phyloP scores from a whole-genome alignment of 2,888 invertebrate species.

The Alviniconcha strummeri region DNA sequence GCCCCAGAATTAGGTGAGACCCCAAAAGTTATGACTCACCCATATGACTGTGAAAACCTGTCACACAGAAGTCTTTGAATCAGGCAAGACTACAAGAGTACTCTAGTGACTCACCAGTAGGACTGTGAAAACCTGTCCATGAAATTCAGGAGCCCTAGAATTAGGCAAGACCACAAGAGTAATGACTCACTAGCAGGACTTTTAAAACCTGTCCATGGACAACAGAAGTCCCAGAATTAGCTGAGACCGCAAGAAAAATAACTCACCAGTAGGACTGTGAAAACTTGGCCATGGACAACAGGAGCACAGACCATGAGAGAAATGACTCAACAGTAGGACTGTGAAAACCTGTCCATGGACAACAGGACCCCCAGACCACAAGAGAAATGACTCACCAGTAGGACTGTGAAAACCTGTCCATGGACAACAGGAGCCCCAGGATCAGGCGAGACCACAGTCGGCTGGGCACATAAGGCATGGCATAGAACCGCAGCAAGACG shows the following conservation, averaged over 20 bases:
- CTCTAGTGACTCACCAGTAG: slow-evolving; percentile 15
- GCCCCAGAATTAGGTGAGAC: slow-evolving; percentile 59
- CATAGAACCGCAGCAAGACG: slow-evolving; percentile 16
- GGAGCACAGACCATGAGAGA: slow-evolving; percentile 43
- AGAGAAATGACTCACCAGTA: slow-evolving; percentile 20
- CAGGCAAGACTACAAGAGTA: slow-evolving; percentile 31
- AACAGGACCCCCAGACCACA: slow-evolving; percentile 53
- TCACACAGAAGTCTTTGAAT: slow-evolving; percentile 49
- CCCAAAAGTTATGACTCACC: background rate
- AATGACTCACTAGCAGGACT: slow-evolving; percentile 26
- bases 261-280: slow-evolving; percentile 32
- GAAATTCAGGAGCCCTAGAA: slow-evolving; percentile 57
- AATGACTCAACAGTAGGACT: slow-evolving; percentile 26
- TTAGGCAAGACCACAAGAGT: slow-evolving; percentile 47
- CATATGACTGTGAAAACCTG: slow-evolving; percentile 32
- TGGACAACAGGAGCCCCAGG: slow-evolving; percentile 54
- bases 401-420: slow-evolving; percentile 35
- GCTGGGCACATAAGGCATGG: slow-evolving; percentile 26
- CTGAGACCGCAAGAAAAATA: slow-evolving; percentile 25
- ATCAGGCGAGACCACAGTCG: slow-evolving; percentile 53
- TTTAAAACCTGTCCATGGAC: slow-evolving; percentile 34
- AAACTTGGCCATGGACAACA: slow-evolving; percentile 44
- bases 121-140: slow-evolving; percentile 35
- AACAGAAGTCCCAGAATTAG: slow-evolving; percentile 49
- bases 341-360: slow-evolving; percentile 34